Evolutionary conservation across 2,888 invertebrate genomes (phyloP).

Genomic region (Myopa tessellatipennis): DNA sequence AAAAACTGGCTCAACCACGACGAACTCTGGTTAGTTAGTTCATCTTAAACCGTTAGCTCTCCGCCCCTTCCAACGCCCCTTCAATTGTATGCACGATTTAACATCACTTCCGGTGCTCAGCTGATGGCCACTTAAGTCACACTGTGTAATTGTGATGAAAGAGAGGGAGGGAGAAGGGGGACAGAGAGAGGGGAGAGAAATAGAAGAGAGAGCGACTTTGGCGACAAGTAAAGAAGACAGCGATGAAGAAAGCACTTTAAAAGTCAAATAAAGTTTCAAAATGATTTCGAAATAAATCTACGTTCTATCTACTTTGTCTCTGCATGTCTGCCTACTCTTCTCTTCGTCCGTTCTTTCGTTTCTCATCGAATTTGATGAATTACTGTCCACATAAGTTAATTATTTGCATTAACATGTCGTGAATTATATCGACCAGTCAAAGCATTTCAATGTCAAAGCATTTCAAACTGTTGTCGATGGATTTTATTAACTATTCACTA

Average conservation of each 20-base stretch:
- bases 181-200: neutral
- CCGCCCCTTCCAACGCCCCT: neutral
- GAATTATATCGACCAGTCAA: no score
- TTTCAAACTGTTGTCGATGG: no score
- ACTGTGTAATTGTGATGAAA: neutral
- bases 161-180: neutral
- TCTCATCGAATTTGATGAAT: no score
- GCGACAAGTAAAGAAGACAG: neutral
- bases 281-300: neutral
- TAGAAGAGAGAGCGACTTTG: neutral
- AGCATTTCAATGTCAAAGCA: no score
- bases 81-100: slow-evolving; percentile 21
- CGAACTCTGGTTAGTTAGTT: neutral
- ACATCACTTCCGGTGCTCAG: slow-evolving; percentile 10
- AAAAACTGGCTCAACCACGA: neutral
- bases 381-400: no score
- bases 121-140: slow-evolving; percentile 18
- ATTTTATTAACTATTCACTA: no score
- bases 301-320: no score
- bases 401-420: no score
- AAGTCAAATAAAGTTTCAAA: neutral
- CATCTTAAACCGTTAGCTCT: neutral
- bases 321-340: no score
- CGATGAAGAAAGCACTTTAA: neutral
- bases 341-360: no score